phyloP scores from a whole-genome alignment of 2,797 vertebrate species.

The Eurystomus glaucurus region DNA sequence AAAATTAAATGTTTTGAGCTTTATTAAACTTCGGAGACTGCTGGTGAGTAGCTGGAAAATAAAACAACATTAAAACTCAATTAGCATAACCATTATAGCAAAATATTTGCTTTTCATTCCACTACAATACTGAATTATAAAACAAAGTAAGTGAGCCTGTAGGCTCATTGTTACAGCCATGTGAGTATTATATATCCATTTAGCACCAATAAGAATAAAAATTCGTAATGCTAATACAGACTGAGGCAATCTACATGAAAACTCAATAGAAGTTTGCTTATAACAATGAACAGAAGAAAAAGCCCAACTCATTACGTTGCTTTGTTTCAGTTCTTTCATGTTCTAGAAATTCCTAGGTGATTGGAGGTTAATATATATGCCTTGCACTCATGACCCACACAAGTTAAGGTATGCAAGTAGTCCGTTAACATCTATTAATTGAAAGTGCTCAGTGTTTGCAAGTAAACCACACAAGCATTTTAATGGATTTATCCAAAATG shows the following conservation, averaged over 20 bases:
- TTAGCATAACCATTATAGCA: conserved; percentile 75
- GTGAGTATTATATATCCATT: conserved; percentile 48
- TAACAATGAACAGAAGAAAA: not conserved
- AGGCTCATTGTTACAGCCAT: conserved; percentile 32
- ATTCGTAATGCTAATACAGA: conserved; percentile 38
- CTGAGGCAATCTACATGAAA: conserved; percentile 21
- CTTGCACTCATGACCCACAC: not conserved
- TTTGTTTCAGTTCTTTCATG: not conserved
- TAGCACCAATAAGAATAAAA: conserved; percentile 25
- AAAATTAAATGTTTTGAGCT: conserved; percentile 82
- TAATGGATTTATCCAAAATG: not conserved
- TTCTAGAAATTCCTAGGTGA: not conserved
- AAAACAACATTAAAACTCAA: conserved; percentile 76
- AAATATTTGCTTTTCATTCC: conserved; percentile 55
- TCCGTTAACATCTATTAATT: not conserved
- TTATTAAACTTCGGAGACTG: conserved; percentile 83
- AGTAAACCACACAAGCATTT: not conserved
- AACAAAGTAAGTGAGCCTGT: conserved; percentile 20
- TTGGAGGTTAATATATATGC: not conserved
- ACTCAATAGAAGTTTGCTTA: not conserved
- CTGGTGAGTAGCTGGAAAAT: conserved; percentile 64
- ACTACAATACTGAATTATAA: conserved; percentile 35
- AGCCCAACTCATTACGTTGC: not conserved
- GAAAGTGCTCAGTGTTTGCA: not conserved
- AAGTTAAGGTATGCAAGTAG: not conserved